Evolutionary conservation across 2,113 vertebrate genomes (phyloP), one percentile per base, ranked within the genome.

Genomic region (Pomatorhinus ruficollis): DNA sequence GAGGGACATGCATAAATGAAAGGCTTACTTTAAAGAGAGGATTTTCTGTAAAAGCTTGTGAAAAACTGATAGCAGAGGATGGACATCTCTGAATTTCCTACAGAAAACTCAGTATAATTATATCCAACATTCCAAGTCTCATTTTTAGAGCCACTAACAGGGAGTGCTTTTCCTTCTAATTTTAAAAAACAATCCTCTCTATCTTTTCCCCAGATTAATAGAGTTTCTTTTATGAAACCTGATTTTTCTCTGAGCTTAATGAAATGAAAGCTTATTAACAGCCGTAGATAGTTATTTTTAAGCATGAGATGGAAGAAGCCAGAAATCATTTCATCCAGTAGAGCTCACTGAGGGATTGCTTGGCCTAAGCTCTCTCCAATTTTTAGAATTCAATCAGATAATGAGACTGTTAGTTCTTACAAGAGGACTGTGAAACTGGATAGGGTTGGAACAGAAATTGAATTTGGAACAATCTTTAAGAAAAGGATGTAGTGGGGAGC

Each of bases 21-120:
- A 95, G 53, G 47, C 57, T 88, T 72, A 90, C 80, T 81, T 75
- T 90, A 60, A 85, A 88, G 77, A 90, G 72, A 82, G 93, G 90
- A 82, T 94, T 96, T 97, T 50, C 93, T 94, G 52, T 94, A 93
- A 94, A 97, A 96, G 76, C 90, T 92, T 23, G n/a, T 63, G 47
- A 71, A 74, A 89, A 90, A 53, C 82, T 69, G 87, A 88, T 59
- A 88, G 89, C 69, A 87, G 82, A 84, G 81, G 61, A 78, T 65
- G 54, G 56, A 61, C 44, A 68, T 70, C 77, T 49, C 80, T 70
- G 74, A 94, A 91, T 94, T 93, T 93, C 84, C 81, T 87, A 39
- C 75, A 96, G 80, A 86, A 83, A 83, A 71, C 59, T 80, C 71
- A 69, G 15, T 54, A 8, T 39, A 69, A 63, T 93, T 45, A 18